Base-by-base conservation (phyloP, 2,888 invertebrate species). In the Drosophila cognata region DNA sequence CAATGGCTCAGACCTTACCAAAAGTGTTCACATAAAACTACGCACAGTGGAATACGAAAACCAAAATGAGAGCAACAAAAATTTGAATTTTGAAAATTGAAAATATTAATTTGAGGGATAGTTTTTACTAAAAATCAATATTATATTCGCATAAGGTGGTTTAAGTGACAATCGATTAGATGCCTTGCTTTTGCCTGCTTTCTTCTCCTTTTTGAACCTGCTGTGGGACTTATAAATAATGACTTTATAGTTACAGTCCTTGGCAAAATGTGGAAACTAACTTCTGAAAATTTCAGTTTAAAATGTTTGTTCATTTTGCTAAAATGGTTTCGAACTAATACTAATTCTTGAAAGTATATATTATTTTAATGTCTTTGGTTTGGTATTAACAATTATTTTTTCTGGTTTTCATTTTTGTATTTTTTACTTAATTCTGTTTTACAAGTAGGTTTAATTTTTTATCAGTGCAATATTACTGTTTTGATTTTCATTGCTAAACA, bases 401-500 rank as follows among this genome's bases (percentile, higher is more conserved):
- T 1, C 4, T 16, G 5, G 13, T 16, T 7, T 25, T 28, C 0
- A 1, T 13, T 21, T 28, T 31, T 1, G 0, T 0, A 52, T 2
- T n/a, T 29, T 18, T n/a, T 2, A 31, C 11, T 51, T 29, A 29
- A 10, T 29, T 2, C 3, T n/a, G 11, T 51, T n/a, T n/a, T 13
- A 21, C 7, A 31, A n/a, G 11, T 8, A 25, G 8, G 1, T 0
- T 28, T 5, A 2, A 8, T 8, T 57, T 55, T 57, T 29, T 41
- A 10, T 16, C 13, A 57, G 57, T 57, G 57, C n/a, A 55, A 7
- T 71, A 57, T 51, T 62, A 78, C 71, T 55, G 58, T 52, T 61
- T 68, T 60, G 57, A 77, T 68, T 61, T 52, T 50, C 52, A 48
- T 35, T 46, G 79, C 66, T 60, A 60, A 71, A 35, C 57, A 59